Conservation (phyloP, 2,888 invertebrate genomes). For the Erebia aethiops region DNA sequence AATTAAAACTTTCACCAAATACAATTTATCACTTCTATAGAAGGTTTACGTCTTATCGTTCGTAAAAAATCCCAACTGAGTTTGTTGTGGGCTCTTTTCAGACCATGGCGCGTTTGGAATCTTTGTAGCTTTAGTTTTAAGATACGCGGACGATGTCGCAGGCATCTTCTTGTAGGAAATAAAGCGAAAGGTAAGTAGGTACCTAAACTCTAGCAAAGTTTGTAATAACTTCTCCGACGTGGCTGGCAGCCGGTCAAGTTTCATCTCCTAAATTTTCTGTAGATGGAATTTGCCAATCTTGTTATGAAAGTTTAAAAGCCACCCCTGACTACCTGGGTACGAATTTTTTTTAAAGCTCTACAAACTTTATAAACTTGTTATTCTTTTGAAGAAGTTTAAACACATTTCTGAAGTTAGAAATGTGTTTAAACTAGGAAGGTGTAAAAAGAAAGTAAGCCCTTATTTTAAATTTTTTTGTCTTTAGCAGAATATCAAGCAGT, state of each 20-base stretch:
- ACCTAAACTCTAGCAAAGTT: neutral
- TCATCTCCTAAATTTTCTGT: neutral
- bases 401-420: neutral
- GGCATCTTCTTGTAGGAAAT: neutral
- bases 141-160: too few relatives aligned
- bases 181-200: neutral
- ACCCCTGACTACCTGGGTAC: neutral
- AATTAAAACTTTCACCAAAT: too few relatives aligned
- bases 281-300: conserved; percentile 3
- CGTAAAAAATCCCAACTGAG: too few relatives aligned
- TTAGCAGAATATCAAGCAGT: neutral
- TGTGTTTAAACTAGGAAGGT: neutral
- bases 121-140: too few relatives aligned
- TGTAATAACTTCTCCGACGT: neutral
- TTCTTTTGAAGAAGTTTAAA: neutral
- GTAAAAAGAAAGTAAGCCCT: neutral
- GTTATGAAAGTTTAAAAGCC: neutral
- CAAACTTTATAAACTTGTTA: neutral
- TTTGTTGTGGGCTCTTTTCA: too few relatives aligned
- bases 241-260: neutral
- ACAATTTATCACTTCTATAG: too few relatives aligned
- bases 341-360: neutral
- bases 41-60: too few relatives aligned
- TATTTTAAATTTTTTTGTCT: neutral
- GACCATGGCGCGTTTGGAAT: too few relatives aligned